phyloP scores from a whole-genome alignment of 2,797 vertebrate species.

The Austrolebias charrua region DNA sequence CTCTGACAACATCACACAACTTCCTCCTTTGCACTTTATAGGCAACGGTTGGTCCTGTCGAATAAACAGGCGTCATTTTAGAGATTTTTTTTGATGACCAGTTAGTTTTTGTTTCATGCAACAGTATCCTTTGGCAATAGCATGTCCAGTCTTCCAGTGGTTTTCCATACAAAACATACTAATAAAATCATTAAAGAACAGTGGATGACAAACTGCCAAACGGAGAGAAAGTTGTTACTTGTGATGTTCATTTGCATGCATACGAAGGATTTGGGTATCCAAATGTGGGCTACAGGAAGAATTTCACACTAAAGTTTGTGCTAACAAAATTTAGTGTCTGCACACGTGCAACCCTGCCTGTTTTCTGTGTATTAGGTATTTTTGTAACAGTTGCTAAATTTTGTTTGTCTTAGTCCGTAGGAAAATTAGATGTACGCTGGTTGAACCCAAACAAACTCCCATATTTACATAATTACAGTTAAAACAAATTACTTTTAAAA shows the following conservation, averaged over 20 bases:
- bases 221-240: constrained; percentile 5
- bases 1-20: background rate
- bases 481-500: constrained; percentile 9
- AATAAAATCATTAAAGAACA: background rate
- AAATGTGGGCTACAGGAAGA: constrained; percentile 24
- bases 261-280: constrained; percentile 39
- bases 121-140: background rate
- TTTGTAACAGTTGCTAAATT: constrained; percentile 10
- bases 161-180: background rate
- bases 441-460: constrained; percentile 5
- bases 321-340: background rate
- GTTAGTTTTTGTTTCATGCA: background rate
- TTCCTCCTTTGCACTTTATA: constrained; percentile 15
- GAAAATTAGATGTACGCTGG: constrained; percentile 9
- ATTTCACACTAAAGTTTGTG: constrained; percentile 9
- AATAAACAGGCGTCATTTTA: background rate
- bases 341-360: constrained; percentile 1
- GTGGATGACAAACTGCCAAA: background rate
- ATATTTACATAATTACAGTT: constrained; percentile 13
- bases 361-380: constrained; percentile 16
- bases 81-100: background rate
- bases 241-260: constrained; percentile 33
- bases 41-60: constrained; percentile 1
- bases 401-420: background rate
- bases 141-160: background rate